A percentile compares a stretch with the other conserved stretches of the same genome.
phyloP scores from a whole-genome alignment of 92 coral and sea anemone genomes.

The Plumapathes pennacea region DNA sequence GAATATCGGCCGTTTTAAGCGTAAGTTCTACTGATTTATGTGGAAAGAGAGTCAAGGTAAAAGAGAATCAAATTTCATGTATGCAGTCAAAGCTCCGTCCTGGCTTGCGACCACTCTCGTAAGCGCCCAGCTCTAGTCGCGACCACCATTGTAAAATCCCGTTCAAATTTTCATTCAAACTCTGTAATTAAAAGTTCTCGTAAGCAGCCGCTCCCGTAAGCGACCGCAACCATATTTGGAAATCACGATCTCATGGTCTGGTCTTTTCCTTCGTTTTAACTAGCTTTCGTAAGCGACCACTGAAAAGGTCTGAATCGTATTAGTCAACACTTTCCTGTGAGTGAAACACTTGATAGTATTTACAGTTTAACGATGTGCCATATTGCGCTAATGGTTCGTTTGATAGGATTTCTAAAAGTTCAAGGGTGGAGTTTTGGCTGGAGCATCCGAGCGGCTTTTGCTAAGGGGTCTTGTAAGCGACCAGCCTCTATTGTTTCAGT shows the following conservation, averaged over 20 bases:
- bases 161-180: conserved; percentile 5
- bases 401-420: too few relatives aligned
- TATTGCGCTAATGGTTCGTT: too few relatives aligned
- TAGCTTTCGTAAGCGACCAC: conserved; percentile 16
- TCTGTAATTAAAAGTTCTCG: conserved; percentile 7
- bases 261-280: neutral
- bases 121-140: conserved; percentile 12
- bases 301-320: neutral
- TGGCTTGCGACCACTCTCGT: conserved; percentile 28
- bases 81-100: conserved; percentile 31
- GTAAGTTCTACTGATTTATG: too few relatives aligned
- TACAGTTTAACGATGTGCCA: too few relatives aligned
- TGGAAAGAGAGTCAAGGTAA: too few relatives aligned
- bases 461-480: too few relatives aligned
- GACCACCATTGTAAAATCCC: conserved; percentile 9
- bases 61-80: neutral
- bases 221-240: conserved; percentile 15
- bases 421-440: too few relatives aligned
- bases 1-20: too few relatives aligned
- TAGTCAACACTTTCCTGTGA: neutral
- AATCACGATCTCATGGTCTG: conserved; percentile 1
- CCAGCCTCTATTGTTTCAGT: too few relatives aligned
- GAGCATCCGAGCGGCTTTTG: too few relatives aligned
- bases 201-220: conserved; percentile 25
- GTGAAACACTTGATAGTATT: too few relatives aligned